Evolutionary conservation across 2,797 vertebrate genomes (phyloP).

Genomic region (Mormyrops attenuatus): DNA sequence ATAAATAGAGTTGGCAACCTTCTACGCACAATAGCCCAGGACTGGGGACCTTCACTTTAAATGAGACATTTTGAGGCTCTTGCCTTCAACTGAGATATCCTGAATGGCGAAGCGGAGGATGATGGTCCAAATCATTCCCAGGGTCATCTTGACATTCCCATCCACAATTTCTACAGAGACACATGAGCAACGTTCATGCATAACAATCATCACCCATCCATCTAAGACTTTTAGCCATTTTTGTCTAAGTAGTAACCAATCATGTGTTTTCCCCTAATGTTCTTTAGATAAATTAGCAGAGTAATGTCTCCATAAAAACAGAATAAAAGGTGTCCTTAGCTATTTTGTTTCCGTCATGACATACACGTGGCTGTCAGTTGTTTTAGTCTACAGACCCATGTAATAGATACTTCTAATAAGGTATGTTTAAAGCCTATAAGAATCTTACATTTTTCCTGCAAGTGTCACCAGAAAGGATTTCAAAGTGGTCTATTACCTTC

Average conservation of each 20-base stretch:
- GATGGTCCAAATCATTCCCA: conserved; percentile 99
- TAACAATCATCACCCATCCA: background rate
- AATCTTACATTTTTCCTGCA: background rate
- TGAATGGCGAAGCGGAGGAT: conserved; percentile 98
- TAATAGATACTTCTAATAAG: background rate
- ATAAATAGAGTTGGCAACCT: background rate
- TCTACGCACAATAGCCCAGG: background rate
- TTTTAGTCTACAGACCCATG: background rate
- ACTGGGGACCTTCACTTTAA: background rate
- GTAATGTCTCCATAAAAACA: background rate
- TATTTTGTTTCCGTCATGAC: background rate
- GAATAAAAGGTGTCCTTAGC: background rate
- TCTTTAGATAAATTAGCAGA: background rate
- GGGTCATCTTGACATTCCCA: conserved; percentile 96
- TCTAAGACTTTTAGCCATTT: background rate
- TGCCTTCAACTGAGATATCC: conserved; percentile 97
- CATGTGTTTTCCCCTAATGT: background rate
- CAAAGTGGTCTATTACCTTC: conserved; percentile 69
- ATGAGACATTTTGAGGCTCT: conserved; percentile 23
- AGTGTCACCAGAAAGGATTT: background rate
- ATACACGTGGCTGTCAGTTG: background rate
- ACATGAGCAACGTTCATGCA: background rate
- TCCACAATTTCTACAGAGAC: conserved; percentile 84
- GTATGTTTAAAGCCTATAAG: background rate
- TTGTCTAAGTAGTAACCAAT: background rate